Evolutionary conservation across 2,888 invertebrate genomes (phyloP).

Genomic region (Epiblema foenella): DNA sequence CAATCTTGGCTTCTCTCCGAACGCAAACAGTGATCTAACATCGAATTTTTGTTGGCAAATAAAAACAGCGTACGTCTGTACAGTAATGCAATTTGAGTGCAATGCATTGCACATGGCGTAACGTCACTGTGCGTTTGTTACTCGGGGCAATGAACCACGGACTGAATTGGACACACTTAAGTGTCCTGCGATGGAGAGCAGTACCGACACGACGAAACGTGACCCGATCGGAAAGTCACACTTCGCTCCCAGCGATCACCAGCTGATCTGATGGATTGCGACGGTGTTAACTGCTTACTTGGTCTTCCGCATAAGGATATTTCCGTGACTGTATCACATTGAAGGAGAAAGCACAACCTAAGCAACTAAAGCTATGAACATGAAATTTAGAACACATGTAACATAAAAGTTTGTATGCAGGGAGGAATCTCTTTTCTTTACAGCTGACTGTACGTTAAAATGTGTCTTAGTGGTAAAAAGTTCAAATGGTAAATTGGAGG

Average conservation of each 20-base stretch:
- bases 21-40: conserved; percentile 12
- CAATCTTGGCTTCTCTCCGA: background rate
- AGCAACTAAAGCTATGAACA: too few species aligned
- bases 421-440: too few species aligned
- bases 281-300: background rate
- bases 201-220: conserved; percentile 67
- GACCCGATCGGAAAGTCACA: conserved; percentile 67
- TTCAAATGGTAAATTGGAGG: background rate
- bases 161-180: conserved; percentile 75
- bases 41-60: conserved; percentile 25
- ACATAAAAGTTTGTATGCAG: too few species aligned
- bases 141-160: conserved; percentile 76
- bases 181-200: conserved; percentile 70
- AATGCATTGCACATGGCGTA: conserved; percentile 72
- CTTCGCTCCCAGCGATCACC: conserved; percentile 47
- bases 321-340: background rate
- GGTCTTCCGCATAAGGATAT: too few species aligned
- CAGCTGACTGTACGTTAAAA: background rate
- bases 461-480: background rate
- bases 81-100: conserved; percentile 70
- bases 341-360: too few species aligned
- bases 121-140: conserved; percentile 76
- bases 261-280: background rate
- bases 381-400: background rate
- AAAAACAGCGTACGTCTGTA: conserved; percentile 46